These are phyloP conservation scores for Haliclystus octoradiatus DNA, from an alignment of 30 jellyfish, hydroid and myxozoan genomes.

Conservation along the genomic window DNA sequence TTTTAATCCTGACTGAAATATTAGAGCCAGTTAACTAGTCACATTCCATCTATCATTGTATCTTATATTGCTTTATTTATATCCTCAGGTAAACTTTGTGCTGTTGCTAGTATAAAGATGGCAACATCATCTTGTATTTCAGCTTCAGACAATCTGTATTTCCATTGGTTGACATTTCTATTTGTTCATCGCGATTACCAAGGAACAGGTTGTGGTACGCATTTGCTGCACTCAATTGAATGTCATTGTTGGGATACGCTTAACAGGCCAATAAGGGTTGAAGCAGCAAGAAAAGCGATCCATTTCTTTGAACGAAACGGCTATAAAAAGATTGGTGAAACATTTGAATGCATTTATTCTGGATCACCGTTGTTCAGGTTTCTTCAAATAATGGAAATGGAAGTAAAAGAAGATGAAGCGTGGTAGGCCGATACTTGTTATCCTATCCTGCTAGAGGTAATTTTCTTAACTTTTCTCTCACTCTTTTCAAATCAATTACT, in stretches of 20 bases:
- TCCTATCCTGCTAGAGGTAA: too few species aligned
- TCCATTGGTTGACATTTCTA: constrained; percentile 41
- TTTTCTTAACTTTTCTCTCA: too few species aligned
- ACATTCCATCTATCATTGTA: too few species aligned
- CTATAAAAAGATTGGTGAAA: constrained; percentile 8
- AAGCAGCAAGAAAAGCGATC: constrained; percentile 50
- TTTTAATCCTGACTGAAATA: too few species aligned
- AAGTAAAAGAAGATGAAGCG: neutral
- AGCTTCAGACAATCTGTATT: neutral
- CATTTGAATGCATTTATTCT: constrained; percentile 16
- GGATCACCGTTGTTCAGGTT: constrained; percentile 40
- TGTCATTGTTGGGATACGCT: constrained; percentile 20
- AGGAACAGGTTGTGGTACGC: constrained; percentile 35
- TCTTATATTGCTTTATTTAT: too few species aligned
- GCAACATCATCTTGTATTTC: constrained; percentile 17
- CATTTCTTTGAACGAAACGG: constrained; percentile 43
- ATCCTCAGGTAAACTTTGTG: neutral
- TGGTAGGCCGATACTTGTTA: too few species aligned
- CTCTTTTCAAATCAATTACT: too few species aligned
- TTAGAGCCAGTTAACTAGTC: too few species aligned
- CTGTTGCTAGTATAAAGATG: constrained; percentile 40
- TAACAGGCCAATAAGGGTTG: constrained; percentile 31
- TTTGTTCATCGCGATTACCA: constrained; percentile 50
- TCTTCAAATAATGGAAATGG: constrained; percentile 37
- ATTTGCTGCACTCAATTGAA: constrained; percentile 15